Evolutionary conservation across 2,888 invertebrate genomes (phyloP).

Genomic region (Himalopsyche anomala): DNA sequence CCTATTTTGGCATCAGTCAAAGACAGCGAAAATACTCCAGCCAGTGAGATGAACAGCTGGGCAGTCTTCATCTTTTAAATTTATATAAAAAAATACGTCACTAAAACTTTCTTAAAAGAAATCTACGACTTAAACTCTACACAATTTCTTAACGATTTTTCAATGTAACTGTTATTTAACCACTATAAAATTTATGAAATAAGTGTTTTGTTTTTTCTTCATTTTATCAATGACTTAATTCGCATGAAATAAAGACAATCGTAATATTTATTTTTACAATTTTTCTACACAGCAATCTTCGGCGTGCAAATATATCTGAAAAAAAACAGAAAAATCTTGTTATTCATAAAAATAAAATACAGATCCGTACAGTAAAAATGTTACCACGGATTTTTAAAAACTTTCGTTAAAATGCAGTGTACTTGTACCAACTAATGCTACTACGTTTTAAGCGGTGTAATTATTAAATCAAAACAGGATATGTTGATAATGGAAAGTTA

Average conservation of each 20-base stretch:
- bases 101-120: neutral
- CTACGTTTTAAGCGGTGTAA: too few species aligned
- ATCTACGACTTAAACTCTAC: slow-evolving; percentile 23
- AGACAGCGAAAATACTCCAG: slow-evolving; percentile 74
- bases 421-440: too few species aligned
- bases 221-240: neutral
- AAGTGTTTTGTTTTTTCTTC: slow-evolving; percentile 18
- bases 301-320: neutral
- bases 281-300: neutral
- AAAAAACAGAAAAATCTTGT: neutral
- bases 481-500: too few species aligned
- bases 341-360: neutral
- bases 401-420: too few species aligned
- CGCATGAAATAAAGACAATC: neutral
- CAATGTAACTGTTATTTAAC: neutral
- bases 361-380: too few species aligned
- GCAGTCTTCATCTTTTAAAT: slow-evolving; percentile 72
- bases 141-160: neutral
- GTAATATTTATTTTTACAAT: neutral
- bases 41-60: slow-evolving; percentile 72
- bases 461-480: too few species aligned
- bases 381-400: too few species aligned
- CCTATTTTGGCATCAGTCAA: slow-evolving; percentile 77
- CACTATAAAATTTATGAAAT: slow-evolving; percentile 3
- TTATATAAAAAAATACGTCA: neutral